A percentile compares a stretch with the other conserved stretches of the same genome.
These are phyloP conservation scores for Protobothrops mucrosquamatus DNA, from an alignment of 2,113 vertebrate genomes.

Conservation along the genomic window DNA sequence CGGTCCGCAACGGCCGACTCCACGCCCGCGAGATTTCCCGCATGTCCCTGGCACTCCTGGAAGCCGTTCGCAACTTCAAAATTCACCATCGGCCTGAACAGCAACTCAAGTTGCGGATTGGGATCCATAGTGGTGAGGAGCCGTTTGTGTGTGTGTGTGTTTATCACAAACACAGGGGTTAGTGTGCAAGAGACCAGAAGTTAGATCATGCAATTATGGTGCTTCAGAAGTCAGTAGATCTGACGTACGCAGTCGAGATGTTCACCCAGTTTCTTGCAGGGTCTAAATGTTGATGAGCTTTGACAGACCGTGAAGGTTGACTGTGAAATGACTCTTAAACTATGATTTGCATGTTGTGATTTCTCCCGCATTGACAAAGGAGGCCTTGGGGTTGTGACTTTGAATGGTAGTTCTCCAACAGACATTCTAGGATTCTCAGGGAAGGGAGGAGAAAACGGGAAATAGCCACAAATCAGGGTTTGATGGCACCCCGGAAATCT, in stretches of 20 bases:
- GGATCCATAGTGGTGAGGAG: conserved; percentile 84
- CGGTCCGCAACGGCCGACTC: conserved; percentile 83
- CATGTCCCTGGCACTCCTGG: conserved; percentile 89
- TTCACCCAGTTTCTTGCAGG: not conserved
- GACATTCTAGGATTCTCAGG: not conserved
- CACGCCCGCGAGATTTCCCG: conserved; percentile 84
- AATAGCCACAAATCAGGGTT: not conserved
- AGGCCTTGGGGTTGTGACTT: not conserved
- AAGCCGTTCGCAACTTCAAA: conserved; percentile 84
- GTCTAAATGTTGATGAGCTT: not conserved
- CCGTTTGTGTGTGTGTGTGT: not conserved
- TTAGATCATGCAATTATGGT: not conserved
- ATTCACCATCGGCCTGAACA: conserved; percentile 83
- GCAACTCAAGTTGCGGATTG: conserved; percentile 83
- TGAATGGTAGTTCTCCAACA: not conserved
- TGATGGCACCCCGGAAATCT: too few species aligned
- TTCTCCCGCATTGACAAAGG: too few species aligned
- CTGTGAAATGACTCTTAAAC: not conserved
- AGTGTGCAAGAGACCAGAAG: not conserved
- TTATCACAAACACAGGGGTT: not conserved
- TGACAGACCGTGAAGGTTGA: not conserved
- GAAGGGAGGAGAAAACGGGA: not conserved
- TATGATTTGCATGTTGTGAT: not conserved
- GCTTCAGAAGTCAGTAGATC: not conserved
- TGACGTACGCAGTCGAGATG: rapidly evolving